A percentile compares a stretch with the other conserved stretches of the same genome.
Evolutionary conservation across 1,140 invertebrate genomes (phyloP).

Genomic region (Pseudomyrmex flavicornis): DNA sequence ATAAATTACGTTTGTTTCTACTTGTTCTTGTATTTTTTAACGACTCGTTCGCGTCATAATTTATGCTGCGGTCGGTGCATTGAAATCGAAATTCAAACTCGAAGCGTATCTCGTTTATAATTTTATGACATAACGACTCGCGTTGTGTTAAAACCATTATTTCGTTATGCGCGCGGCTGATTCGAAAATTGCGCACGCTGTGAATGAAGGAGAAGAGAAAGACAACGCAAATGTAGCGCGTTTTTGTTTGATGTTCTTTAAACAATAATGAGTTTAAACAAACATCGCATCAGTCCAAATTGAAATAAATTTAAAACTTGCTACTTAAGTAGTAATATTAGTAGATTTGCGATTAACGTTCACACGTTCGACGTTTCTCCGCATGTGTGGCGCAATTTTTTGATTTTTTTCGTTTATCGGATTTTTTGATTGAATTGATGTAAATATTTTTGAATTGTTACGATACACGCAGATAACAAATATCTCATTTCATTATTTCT

Average conservation of each 20-base stretch:
- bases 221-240: background rate
- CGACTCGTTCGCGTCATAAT: background rate
- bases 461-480: too few species aligned
- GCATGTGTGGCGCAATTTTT: background rate
- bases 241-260: constrained; percentile 35
- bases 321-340: constrained; percentile 47
- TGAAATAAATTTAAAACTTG: constrained; percentile 26
- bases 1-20: too few species aligned
- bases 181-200: background rate
- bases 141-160: constrained; percentile 40
- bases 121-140: constrained; percentile 60
- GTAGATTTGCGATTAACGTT: background rate
- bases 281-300: constrained; percentile 37
- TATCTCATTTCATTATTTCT: too few species aligned
- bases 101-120: constrained; percentile 45
- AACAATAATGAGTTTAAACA: constrained; percentile 31
- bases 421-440: too few species aligned
- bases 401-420: background rate
- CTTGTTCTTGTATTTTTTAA: too few species aligned
- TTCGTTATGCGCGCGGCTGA: constrained; percentile 26
- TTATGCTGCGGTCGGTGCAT: background rate
- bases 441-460: background rate
- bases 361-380: background rate
- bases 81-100: constrained; percentile 1
- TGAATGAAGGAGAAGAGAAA: background rate